A percentile compares a stretch with the other conserved stretches of the same genome.
Evolutionary conservation across 2,888 invertebrate species (phyloP).

Genomic region (Standfussiana lucernea): DNA sequence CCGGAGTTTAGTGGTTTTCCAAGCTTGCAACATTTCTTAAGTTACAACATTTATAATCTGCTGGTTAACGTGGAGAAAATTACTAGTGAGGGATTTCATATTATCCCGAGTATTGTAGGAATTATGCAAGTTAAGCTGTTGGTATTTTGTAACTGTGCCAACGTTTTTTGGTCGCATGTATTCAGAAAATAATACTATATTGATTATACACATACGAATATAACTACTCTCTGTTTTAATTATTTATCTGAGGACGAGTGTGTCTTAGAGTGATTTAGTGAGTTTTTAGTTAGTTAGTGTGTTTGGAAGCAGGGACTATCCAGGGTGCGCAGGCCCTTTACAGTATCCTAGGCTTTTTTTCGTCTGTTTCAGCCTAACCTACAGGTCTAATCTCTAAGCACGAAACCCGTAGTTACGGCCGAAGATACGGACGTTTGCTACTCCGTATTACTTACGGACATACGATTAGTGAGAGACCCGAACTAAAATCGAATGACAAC

Average conservation of each 20-base stretch:
- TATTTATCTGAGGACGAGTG: not conserved
- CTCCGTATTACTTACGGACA: too few species aligned
- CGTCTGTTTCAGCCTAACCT: too few species aligned
- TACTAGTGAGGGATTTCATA: conserved; percentile 51
- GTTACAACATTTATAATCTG: conserved; percentile 55
- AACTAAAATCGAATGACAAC: too few species aligned
- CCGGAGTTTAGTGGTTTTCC: conserved; percentile 50
- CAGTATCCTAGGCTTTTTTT: too few species aligned
- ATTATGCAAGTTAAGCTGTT: conserved; percentile 34
- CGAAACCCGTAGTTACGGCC: too few species aligned
- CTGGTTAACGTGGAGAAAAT: conserved; percentile 56
- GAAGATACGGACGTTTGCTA: too few species aligned
- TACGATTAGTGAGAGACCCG: too few species aligned
- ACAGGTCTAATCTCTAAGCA: too few species aligned
- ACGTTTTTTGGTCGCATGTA: conserved; percentile 4
- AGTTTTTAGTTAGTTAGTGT: not conserved
- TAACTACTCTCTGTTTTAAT: not conserved
- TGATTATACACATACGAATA: not conserved
- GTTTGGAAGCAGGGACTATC: not conserved
- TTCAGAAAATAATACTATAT: not conserved
- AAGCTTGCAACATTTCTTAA: conserved; percentile 47
- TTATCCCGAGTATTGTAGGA: conserved; percentile 24
- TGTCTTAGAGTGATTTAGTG: not conserved
- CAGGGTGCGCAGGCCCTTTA: fast-evolving
- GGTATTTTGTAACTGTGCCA: conserved; percentile 32